Conservation (phyloP, 2,113 vertebrate species). For the Boulengeromyrus knoepffleri region DNA sequence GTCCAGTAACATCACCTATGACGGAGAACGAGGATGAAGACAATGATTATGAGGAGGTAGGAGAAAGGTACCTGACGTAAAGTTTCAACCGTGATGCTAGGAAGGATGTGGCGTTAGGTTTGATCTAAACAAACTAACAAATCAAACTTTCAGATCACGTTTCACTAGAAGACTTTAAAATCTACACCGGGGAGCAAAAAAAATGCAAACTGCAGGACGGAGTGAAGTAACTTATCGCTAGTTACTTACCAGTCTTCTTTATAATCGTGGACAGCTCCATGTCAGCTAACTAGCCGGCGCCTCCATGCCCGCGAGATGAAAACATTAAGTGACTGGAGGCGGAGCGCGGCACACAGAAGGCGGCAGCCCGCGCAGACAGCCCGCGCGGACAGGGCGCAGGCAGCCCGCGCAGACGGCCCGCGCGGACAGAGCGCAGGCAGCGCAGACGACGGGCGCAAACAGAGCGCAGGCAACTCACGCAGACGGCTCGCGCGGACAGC, state of each 20-base stretch:
- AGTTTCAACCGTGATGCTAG: background rate
- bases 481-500: background rate
- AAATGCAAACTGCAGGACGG: background rate
- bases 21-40: background rate
- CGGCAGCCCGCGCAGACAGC: background rate
- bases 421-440: background rate
- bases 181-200: background rate
- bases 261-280: conserved; percentile 69
- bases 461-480: background rate
- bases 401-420: background rate
- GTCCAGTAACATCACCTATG: background rate
- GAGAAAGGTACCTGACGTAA: background rate
- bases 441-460: background rate
- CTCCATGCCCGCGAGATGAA: background rate
- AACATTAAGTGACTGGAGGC: background rate
- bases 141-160: background rate
- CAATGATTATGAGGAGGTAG: background rate
- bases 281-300: background rate
- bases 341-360: background rate
- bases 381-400: background rate
- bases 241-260: conserved; percentile 69
- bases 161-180: background rate
- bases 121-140: background rate
- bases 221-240: background rate
- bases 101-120: background rate